Base-by-base conservation (phyloP, 2,888 invertebrate genomes). In the Drosophila imparisetae region DNA sequence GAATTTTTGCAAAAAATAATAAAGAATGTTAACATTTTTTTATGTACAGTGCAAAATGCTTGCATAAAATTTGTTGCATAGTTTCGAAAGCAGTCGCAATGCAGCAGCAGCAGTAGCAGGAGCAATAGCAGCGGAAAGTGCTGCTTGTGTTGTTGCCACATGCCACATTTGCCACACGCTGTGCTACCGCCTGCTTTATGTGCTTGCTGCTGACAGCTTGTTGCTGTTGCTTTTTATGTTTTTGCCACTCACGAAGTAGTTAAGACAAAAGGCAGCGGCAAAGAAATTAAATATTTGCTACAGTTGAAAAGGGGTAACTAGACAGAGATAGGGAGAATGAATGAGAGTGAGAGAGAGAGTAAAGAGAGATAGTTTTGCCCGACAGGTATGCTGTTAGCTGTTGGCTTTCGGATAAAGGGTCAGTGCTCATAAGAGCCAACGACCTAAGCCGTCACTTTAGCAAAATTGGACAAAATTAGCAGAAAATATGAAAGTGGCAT, bases 381-480 rank as follows among this genome's bases (percentile, higher is more conserved):
- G 53, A 11, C 75, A 62, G 62, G 48, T 50, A 30, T 50, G 49
- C 48, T 60, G 63, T 78, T 63, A 21, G 55, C 63, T 59, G 36
- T 40, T 45, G 7, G 45, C 45, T 45, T 7, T 2, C 21, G 49
- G 55, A 49, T 64, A 52, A 55, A 57, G 50, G 59, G 40, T 54
- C 52, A 71, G 40, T 63, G 72, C 42, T 65, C 78, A 78, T 78
- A 74, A 82, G 81, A 86, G 87, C 71, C 81, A 82, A 82, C 75
- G 87, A 71, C 87, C 69, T 73, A 68, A 49, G 65, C 75, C 60
- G 61, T 66, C 75, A 68, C 49, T 78, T 74, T 65, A 68, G 72
- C 66, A 50, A 72, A 78, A 89, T 89, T 86, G 87, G 80, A 89
- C 75, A 85, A 79, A 89, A 84, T 86, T 84, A 89, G 82, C 87